A percentile compares a stretch with the other conserved stretches of the same genome.
These are phyloP conservation scores for Oegoconia quadripuncta DNA, from an alignment of 2,888 invertebrate species.

Conservation along the genomic window DNA sequence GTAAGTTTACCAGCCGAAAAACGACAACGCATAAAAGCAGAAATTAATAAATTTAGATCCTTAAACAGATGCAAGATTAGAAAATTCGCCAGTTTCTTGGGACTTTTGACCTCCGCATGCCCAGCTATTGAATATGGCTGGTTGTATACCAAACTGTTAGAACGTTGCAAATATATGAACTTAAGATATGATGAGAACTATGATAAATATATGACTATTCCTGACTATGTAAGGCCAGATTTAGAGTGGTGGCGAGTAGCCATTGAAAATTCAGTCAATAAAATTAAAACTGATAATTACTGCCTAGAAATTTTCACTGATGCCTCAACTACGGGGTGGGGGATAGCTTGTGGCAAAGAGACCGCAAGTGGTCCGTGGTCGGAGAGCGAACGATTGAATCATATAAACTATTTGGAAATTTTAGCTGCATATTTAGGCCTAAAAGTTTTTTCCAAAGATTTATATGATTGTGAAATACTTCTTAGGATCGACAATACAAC, in stretches of 20 bases:
- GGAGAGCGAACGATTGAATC: not conserved
- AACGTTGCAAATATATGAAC: constrained; percentile 8
- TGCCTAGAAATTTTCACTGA: constrained; percentile 6
- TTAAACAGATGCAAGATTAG: constrained; percentile 9
- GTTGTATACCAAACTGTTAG: constrained; percentile 11
- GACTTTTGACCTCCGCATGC: constrained; percentile 13
- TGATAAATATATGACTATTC: not conserved
- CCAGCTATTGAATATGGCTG: constrained; percentile 12
- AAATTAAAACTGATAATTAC: not conserved
- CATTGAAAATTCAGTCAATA: not conserved
- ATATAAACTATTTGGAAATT: constrained; percentile 12
- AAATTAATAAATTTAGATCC: not conserved
- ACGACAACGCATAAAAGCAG: not conserved
- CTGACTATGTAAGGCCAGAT: not conserved
- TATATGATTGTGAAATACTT: constrained; percentile 11
- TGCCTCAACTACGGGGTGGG: constrained; percentile 10
- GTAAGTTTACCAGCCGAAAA: constrained; percentile 11
- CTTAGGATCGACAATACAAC: constrained; percentile 19
- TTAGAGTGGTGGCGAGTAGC: not conserved
- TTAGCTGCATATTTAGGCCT: constrained; percentile 6
- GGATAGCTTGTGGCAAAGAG: constrained; percentile 6
- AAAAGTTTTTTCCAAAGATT: constrained; percentile 9
- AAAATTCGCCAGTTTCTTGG: constrained; percentile 14
- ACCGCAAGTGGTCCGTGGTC: constrained; percentile 6
- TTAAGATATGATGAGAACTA: not conserved